Base-by-base conservation (phyloP, 2,888 invertebrate genomes). In the Conchocele bisecta region DNA sequence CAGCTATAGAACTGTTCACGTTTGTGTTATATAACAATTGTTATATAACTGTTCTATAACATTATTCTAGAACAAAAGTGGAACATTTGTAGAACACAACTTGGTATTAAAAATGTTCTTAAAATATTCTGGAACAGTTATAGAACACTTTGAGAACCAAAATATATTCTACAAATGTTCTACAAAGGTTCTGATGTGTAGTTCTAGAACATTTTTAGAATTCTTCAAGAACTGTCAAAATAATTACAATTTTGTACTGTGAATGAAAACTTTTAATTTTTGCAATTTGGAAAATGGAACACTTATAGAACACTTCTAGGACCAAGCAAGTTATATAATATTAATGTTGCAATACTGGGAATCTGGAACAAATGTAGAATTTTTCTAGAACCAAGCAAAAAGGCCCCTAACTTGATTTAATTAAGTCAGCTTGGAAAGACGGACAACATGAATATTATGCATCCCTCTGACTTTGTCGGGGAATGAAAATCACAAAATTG, bases 81-180 rank as follows among this genome's bases (percentile, higher is more conserved):
- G 44, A 42, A 42, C 44, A 42, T 42, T 42, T 42, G 44, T 42
- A 42, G 44, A 42, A 42, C 44, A 42, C 44, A 42, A 42, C n/a
- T 42, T 42, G 44, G 44, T 42, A 17, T 22, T 42, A 42, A 11
- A 42, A 17, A 22, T 42, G 44, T 42, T 42, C 44, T 42, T 35
- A 42, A 42, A 42, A 42, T 42, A 22, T 42, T 42, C 44, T 42
- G n/a, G 44, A 42, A 42, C 44, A 42, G 44, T 42, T 22, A 42
- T 42, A 42, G 44, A 42, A 42, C 44, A 42, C 44, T 42, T 42
- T n/a, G 9, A 42, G 44, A 42, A 42, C 44, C 44, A 42, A 42
- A 42, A 17, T 42, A 11, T 17, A 22, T 42, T 42, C 44, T 42
- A 42, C 44, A 42, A 35, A 35, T 35, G 15, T 35, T 35, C 37